phyloP scores from a whole-genome alignment of 2,888 invertebrate genomes.

The Sphaerophoria rueppellii region DNA sequence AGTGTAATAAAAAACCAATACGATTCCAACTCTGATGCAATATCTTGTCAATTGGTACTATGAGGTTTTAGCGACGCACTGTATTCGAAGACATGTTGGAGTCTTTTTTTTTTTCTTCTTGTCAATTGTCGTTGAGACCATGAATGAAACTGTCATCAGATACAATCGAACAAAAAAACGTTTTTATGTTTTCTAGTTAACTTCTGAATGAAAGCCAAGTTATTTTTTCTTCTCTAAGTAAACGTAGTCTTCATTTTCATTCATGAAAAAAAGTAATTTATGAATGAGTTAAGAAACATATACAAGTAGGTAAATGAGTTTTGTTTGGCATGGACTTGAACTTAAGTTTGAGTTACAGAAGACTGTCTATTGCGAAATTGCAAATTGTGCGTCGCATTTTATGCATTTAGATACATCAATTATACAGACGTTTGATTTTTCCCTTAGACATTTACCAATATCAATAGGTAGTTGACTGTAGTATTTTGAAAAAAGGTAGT shows the following conservation, averaged over 20 bases:
- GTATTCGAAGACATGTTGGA: conserved; percentile 3
- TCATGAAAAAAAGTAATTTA: conserved; percentile 50
- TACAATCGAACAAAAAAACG: conserved; percentile 26
- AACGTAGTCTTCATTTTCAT: conserved; percentile 63
- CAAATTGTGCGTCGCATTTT: too few relatives aligned
- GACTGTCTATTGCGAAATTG: too few relatives aligned
- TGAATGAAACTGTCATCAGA: conserved; percentile 63
- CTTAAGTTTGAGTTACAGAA: too few relatives aligned
- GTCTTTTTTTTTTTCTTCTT: conserved; percentile 9
- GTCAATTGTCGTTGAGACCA: conserved; percentile 33
- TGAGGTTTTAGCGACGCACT: neutral
- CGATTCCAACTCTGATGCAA: conserved; percentile 62
- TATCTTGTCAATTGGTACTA: conserved; percentile 13
- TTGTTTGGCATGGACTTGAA: neutral
- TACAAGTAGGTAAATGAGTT: conserved; percentile 1
- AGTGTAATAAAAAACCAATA: conserved; percentile 36
- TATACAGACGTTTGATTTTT: too few relatives aligned
- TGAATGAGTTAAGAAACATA: conserved; percentile 24
- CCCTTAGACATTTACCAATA: too few relatives aligned
- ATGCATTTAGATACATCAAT: too few relatives aligned
- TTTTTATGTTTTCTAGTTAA: conserved; percentile 15
- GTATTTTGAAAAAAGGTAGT: too few relatives aligned
- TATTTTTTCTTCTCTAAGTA: neutral
- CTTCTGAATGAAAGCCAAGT: conserved; percentile 9
- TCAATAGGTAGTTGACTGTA: too few relatives aligned